Base-by-base conservation (phyloP, 2,888 invertebrate genomes). In the Apamea sordens region DNA sequence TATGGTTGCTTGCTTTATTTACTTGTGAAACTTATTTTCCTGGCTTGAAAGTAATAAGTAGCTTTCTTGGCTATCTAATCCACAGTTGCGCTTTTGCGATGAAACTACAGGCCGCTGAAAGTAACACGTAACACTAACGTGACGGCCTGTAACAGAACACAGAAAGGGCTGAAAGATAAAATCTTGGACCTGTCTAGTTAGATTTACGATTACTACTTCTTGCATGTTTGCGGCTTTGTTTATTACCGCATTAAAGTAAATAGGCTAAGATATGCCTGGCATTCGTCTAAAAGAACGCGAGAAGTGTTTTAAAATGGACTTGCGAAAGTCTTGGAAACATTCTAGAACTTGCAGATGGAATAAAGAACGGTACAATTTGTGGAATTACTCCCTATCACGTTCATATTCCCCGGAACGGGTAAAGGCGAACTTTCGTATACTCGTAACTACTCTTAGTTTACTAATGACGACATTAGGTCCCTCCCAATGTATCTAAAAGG, bases 161-260 rank as follows among this genome's bases (percentile, higher is more conserved):
- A 76, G 76, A 76, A 86, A 76, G 77, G 73, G 82, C 83, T 82
- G 53, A 86, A 77, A 86, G 84, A 84, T 84, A 86, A 72, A 84
- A 84, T 77, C 84, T 83, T 86, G 63, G 82, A 32, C 53, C 73
- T 63, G 82, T 84, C 82, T 86, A 73, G 65, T 77, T 72, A 86
- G 73, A 86, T 86, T 86, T 86, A 86, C 77, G 84, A 82, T 86
- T 72, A 84, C 77, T 72, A 82, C 83, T 74, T 69, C 86, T 84
- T 82, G 77, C 86, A 86, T 82, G 77, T 84, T 77, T 53, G 53
- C 83, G 64, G 77, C 71, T 72, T 84, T 77, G 83, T 86, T 84
- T 84, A 77, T 86, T 73, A 68, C 84, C 71, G 44, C 83, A 83
- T 83, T 76, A 67, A 85, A 76, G 79, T 86, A 86, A 83, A 86